A percentile compares a stretch with the other conserved stretches of the same genome.
phyloP scores from a whole-genome alignment of 2,113 vertebrate species.

The Oryzias woworae region DNA sequence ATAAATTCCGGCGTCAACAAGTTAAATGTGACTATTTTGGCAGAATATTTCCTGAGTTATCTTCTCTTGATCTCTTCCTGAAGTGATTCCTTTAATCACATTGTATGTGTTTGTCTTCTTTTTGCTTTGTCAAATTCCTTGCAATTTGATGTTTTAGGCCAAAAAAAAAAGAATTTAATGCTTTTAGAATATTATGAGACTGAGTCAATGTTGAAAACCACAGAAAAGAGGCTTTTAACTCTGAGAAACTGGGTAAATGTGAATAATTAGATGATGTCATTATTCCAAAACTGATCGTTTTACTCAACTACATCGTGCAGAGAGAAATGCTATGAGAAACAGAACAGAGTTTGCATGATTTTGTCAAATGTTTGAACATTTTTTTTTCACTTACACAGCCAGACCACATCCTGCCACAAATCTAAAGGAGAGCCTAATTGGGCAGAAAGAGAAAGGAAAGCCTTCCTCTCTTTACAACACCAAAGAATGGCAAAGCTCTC shows the following conservation, averaged over 20 bases:
- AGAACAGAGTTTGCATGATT: slow-evolving; percentile 23
- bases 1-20: too few relatives aligned
- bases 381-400: slow-evolving; percentile 39
- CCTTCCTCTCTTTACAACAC: slow-evolving; percentile 62
- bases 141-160: too few relatives aligned
- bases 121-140: too few relatives aligned
- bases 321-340: slow-evolving; percentile 1
- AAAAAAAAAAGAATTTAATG: too few relatives aligned
- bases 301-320: not conserved
- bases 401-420: slow-evolving; percentile 44
- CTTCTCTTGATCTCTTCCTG: too few relatives aligned
- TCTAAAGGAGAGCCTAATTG: slow-evolving; percentile 72
- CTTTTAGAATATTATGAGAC: too few relatives aligned
- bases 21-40: too few relatives aligned
- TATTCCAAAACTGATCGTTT: not conserved
- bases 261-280: not conserved
- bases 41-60: too few relatives aligned
- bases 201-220: slow-evolving; percentile 1
- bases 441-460: slow-evolving; percentile 63
- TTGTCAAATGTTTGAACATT: slow-evolving; percentile 35
- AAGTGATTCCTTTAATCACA: too few relatives aligned
- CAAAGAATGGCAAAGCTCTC: slow-evolving; percentile 68
- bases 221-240: not conserved
- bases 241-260: not conserved
- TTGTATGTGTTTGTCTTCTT: too few relatives aligned